Conservation (phyloP, 2,113 vertebrate species). For the Sceloporus undulatus region DNA sequence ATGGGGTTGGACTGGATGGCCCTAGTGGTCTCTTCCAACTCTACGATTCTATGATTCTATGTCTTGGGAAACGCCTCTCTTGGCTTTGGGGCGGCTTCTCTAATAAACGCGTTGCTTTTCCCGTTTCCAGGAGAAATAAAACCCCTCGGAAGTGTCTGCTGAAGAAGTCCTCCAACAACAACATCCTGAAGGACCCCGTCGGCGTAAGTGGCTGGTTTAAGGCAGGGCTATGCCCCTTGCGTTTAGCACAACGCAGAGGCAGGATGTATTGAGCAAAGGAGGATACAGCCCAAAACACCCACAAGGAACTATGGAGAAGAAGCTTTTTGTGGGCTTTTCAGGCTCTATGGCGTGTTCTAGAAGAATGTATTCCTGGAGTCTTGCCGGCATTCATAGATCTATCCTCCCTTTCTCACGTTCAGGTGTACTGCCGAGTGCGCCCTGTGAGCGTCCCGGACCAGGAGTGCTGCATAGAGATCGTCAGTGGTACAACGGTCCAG, state of each 20-base stretch:
- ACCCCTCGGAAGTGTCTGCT: constrained; percentile 75
- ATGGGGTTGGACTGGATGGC: too few relatives aligned
- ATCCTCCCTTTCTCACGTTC: neutral
- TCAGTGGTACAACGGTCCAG: constrained; percentile 88
- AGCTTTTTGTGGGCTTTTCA: too few relatives aligned
- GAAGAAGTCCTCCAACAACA: constrained; percentile 79
- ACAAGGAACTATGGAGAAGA: too few relatives aligned
- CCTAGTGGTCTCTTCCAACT: too few relatives aligned
- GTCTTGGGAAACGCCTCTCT: neutral
- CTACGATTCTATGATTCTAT: too few relatives aligned
- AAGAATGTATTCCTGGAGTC: neutral
- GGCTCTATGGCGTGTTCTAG: neutral
- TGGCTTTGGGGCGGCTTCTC: neutral
- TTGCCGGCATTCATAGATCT: neutral
- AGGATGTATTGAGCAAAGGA: neutral
- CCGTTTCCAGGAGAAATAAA: constrained; percentile 31
- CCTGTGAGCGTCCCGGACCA: constrained; percentile 82
- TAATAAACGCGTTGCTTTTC: neutral
- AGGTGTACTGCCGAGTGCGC: constrained; percentile 94
- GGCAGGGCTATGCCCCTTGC: neutral
- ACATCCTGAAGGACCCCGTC: constrained; percentile 84
- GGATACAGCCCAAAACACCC: neutral
- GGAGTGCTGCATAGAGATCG: constrained; percentile 93
- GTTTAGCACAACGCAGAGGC: neutral
- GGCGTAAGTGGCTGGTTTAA: constrained; percentile 75